Evolutionary conservation across 2,113 vertebrate species (phyloP), one percentile per base, ranked within the genome.

Genomic region (Cyanoliseus patagonus): DNA sequence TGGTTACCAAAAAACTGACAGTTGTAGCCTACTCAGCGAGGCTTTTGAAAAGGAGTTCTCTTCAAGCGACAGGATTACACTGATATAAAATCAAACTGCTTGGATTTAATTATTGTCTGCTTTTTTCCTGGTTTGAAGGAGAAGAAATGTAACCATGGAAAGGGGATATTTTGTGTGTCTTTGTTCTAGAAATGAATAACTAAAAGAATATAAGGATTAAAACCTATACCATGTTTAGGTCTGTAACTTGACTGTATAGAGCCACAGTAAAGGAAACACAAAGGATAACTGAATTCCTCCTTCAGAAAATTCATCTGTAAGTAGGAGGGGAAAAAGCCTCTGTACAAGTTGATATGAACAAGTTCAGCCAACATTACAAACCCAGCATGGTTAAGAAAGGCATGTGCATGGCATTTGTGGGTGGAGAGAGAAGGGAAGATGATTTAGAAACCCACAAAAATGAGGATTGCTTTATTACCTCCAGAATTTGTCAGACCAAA

Each of bases 401-500:
- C 78, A 93, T 90, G 35, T 77, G 86, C 64, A 33, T 86, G 69
- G 89, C 69, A 86, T 92, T 95, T 72, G 52, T 52, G 84, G 66
- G 84, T 78, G 57, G 81, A 96, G 51, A 64, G 51, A 88, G 28
- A 92, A 92, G 41, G 59, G 75, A 93, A 94, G 59, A 85, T 0
- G 1, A 84, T 84, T 80, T 83, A 53, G 90, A 92, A 96, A 83
- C 13, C 75, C 84, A 93, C 82, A 96, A 90, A 90, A 96, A 95
- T 84, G n/a, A 96, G 25, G 47, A 90, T 7, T 88, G 75, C 44
- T 92, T 93, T 92, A 96, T 90, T 96, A 90, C 85, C 93, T 94
- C 85, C 90, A 96, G 68, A 88, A 96, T 88, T 92, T 93, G 72
- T 90, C 72, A 95, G 76, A 81, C 85, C 92, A 96, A 95, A 94